phyloP scores from a whole-genome alignment of 2,113 vertebrate genomes.

The Rhinichthys klamathensis region DNA sequence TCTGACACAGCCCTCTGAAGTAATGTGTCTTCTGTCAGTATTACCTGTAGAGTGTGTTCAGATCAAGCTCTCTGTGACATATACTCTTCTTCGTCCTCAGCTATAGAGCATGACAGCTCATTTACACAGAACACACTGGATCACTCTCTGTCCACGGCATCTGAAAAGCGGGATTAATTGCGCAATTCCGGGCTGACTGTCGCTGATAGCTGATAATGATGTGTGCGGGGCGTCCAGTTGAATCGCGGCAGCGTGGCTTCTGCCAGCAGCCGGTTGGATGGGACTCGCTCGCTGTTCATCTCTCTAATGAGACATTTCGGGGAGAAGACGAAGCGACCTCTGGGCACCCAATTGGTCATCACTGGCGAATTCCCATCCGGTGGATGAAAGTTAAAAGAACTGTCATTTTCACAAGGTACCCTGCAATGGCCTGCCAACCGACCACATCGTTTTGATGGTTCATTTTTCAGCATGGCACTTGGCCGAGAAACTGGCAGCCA shows the following conservation, averaged over 20 bases:
- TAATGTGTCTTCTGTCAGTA: constrained; percentile 7
- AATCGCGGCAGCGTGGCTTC: constrained; percentile 54
- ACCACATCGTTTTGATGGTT: constrained; percentile 68
- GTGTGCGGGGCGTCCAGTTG: constrained; percentile 74
- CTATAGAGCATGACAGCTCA: constrained; percentile 53
- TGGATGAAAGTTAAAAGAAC: constrained; percentile 64
- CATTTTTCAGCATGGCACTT: constrained; percentile 70
- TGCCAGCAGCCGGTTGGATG: constrained; percentile 75
- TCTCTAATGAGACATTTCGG: constrained; percentile 78
- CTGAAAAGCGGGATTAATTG: constrained; percentile 73
- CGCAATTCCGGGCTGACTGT: constrained; percentile 70
- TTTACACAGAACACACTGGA: constrained; percentile 53
- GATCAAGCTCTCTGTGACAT: constrained; percentile 16
- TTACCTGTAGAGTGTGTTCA: constrained; percentile 19
- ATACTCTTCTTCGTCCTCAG: constrained; percentile 9
- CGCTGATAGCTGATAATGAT: constrained; percentile 78
- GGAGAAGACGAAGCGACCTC: constrained; percentile 70
- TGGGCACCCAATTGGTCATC: constrained; percentile 66
- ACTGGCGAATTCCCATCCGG: constrained; percentile 67
- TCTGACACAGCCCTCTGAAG: neutral
- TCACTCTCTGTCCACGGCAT: constrained; percentile 52
- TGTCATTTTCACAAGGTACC: constrained; percentile 64
- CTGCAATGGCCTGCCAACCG: constrained; percentile 66
- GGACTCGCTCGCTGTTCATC: constrained; percentile 72
- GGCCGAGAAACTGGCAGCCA: constrained; percentile 54